phyloP scores from a whole-genome alignment of 1,140 invertebrate species.

The Euwallacea similis region DNA sequence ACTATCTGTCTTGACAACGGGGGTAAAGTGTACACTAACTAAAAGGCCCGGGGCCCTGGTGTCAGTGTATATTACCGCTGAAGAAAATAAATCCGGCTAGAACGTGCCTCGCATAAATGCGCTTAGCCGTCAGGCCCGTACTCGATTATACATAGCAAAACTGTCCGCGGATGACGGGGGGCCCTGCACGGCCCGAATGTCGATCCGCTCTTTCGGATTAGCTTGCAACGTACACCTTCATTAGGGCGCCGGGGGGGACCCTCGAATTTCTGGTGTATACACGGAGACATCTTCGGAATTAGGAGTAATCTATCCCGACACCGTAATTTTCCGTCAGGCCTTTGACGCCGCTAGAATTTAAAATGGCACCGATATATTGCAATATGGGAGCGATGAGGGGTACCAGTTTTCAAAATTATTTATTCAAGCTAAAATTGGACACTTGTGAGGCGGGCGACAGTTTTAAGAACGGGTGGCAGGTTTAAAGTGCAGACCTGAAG shows the following conservation, averaged over 20 bases:
- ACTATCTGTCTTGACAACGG: slow-evolving; percentile 27
- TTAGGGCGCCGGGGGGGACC: slow-evolving; percentile 2
- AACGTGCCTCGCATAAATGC: slow-evolving; percentile 32
- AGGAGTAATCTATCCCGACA: slow-evolving; percentile 6
- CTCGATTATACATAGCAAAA: background rate
- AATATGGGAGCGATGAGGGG: too few relatives aligned
- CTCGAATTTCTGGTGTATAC: background rate
- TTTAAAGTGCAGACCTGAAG: too few relatives aligned
- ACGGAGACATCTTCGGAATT: slow-evolving; percentile 7
- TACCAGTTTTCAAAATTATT: too few relatives aligned
- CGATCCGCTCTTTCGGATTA: slow-evolving; percentile 1
- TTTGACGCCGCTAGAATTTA: slow-evolving; percentile 3
- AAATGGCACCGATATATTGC: background rate
- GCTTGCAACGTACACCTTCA: slow-evolving; percentile 9
- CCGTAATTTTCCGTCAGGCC: background rate
- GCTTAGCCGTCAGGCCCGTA: slow-evolving; percentile 9
- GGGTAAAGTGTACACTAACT: slow-evolving; percentile 20
- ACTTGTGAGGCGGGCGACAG: too few relatives aligned
- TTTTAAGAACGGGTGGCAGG: too few relatives aligned
- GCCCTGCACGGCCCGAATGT: slow-evolving; percentile 1
- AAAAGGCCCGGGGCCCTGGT: slow-evolving; percentile 22
- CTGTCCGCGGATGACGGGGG: background rate
- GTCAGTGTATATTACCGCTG: slow-evolving; percentile 31
- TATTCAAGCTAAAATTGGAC: too few relatives aligned
- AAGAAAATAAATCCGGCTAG: slow-evolving; percentile 27